Conservation (phyloP, 2,113 vertebrate genomes). For the Phocoena phocoena region DNA sequence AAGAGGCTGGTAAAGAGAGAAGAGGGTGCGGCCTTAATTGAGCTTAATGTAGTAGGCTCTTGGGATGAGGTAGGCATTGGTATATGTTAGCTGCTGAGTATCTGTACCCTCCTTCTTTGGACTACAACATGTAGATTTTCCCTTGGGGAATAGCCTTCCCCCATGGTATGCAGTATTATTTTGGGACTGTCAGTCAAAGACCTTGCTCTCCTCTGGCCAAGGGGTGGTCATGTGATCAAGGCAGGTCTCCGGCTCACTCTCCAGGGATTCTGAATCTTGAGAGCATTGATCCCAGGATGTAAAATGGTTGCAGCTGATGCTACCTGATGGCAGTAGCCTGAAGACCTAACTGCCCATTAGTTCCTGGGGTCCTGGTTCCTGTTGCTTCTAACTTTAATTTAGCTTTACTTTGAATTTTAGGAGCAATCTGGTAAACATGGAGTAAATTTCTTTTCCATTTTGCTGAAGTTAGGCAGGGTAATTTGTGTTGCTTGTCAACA, state of each 20-base stretch:
- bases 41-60: neutral
- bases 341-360: neutral
- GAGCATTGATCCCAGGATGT: neutral
- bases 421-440: neutral
- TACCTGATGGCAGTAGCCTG: neutral
- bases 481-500: neutral
- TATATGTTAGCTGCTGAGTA: neutral
- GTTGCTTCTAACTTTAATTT: neutral
- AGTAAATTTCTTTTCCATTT: neutral
- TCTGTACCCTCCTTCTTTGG: neutral
- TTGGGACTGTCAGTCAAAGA: neutral
- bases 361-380: neutral
- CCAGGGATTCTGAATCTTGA: neutral
- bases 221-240: neutral
- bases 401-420: slow-evolving; percentile 9
- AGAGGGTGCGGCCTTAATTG: neutral
- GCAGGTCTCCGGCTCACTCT: neutral
- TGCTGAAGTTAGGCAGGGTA: neutral
- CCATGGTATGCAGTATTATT: neutral
- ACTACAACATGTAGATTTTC: neutral
- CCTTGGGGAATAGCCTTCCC: neutral
- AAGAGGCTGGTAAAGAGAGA: neutral
- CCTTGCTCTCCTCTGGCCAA: neutral
- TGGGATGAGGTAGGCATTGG: neutral
- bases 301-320: neutral